Evolutionary conservation across 1,140 invertebrate species (phyloP).

Genomic region (Copidosoma floridanum): DNA sequence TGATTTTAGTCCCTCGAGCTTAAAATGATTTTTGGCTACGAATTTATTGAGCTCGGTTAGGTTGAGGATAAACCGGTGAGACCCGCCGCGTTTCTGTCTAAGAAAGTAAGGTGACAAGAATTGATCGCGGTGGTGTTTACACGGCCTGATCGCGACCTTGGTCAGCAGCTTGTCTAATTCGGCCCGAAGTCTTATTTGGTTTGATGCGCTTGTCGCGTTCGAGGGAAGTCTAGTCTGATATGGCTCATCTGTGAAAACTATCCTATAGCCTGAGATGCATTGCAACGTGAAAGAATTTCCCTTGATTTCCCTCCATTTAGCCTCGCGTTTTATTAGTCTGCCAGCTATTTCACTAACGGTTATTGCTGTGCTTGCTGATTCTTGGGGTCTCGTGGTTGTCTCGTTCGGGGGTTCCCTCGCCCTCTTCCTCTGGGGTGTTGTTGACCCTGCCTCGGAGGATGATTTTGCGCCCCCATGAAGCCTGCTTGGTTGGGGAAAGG

Average conservation of each 20-base stretch:
- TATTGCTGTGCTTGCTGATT: not conserved
- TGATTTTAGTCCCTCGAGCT: slow-evolving; percentile 24
- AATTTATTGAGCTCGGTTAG: slow-evolving; percentile 19
- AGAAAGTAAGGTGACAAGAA: slow-evolving; percentile 25
- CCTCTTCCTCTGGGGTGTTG: no score
- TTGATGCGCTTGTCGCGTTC: not conserved
- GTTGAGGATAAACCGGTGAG: slow-evolving; percentile 19
- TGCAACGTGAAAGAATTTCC: slow-evolving; percentile 19
- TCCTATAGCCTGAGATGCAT: slow-evolving; percentile 27
- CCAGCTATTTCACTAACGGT: slow-evolving; percentile 26
- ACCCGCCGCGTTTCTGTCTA: slow-evolving; percentile 1
- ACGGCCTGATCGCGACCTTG: slow-evolving; percentile 15
- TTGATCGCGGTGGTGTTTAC: slow-evolving; percentile 1
- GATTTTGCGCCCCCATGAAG: not conserved
- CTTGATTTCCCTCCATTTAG: slow-evolving; percentile 26
- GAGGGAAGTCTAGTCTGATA: not conserved
- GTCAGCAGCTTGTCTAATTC: slow-evolving; percentile 1
- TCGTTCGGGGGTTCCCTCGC: not conserved
- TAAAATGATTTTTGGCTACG: slow-evolving; percentile 23
- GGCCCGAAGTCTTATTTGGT: not conserved
- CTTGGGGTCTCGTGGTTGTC: not conserved
- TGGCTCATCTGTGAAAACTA: slow-evolving; percentile 16
- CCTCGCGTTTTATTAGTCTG: slow-evolving; percentile 26
- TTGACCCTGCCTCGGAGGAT: not conserved
- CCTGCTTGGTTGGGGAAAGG: not conserved